phyloP scores from a whole-genome alignment of 2,888 invertebrate species.

The Sphaerophoria taeniata region DNA sequence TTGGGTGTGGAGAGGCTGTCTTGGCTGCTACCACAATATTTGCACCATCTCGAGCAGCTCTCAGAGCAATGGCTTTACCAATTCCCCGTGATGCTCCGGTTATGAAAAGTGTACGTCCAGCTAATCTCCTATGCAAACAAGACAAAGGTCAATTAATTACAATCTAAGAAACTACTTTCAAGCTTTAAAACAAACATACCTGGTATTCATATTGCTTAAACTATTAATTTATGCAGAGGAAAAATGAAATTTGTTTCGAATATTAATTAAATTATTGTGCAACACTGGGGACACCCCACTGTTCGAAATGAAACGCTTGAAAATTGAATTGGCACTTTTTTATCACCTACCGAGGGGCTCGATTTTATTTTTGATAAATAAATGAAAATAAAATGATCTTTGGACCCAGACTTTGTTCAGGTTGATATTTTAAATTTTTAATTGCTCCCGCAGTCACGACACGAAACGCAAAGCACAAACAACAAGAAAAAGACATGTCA shows the following conservation, averaged over 20 bases:
- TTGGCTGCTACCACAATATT: constrained; percentile 94
- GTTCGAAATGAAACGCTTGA: background rate
- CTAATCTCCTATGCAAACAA: constrained; percentile 83
- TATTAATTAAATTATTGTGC: constrained; percentile 3
- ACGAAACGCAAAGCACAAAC: constrained; percentile 30
- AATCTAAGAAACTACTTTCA: background rate
- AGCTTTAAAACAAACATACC: constrained; percentile 35
- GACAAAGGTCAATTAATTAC: constrained; percentile 14
- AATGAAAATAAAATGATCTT: constrained; percentile 50
- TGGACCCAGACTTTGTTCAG: constrained; percentile 47
- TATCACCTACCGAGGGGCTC: background rate
- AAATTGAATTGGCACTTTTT: constrained; percentile 33
- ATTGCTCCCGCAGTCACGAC: background rate
- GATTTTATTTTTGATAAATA: background rate
- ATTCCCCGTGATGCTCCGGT: constrained; percentile 98
- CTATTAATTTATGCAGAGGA: background rate
- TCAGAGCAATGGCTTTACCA: constrained; percentile 95
- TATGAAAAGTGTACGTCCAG: constrained; percentile 96
- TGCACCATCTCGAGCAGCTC: constrained; percentile 93
- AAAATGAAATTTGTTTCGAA: constrained; percentile 28
- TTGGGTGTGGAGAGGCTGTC: constrained; percentile 90
- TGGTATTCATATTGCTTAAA: constrained; percentile 60
- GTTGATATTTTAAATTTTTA: background rate
- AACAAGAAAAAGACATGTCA: constrained; percentile 9
- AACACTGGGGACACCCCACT: background rate